Percentiles rank a stretch among this genome's conserved stretches.
Evolutionary conservation across 2,113 vertebrate species (phyloP).

Genomic region (Labrus mixtus): DNA sequence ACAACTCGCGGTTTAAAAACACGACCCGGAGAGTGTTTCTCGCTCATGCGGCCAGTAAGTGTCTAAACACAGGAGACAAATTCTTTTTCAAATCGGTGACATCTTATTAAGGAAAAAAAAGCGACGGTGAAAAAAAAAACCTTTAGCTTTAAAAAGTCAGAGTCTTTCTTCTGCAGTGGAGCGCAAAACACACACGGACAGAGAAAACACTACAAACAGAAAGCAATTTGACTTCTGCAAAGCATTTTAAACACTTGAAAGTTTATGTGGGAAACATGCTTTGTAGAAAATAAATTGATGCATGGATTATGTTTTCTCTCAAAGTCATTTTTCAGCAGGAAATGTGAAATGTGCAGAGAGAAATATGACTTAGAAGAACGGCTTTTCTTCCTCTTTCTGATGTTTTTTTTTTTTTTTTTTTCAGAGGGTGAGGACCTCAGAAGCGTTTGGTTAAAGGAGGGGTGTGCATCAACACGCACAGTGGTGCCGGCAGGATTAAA

Average conservation of each 20-base stretch:
- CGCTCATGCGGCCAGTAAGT: neutral
- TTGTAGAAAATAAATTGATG: neutral
- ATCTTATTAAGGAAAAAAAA: constrained; percentile 16
- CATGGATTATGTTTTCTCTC: neutral
- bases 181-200: neutral
- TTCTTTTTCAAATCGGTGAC: neutral
- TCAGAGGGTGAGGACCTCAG: too few relatives aligned
- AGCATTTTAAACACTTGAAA: neutral
- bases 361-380: too few relatives aligned
- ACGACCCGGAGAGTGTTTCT: constrained; percentile 13
- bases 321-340: neutral
- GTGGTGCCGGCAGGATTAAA: too few relatives aligned
- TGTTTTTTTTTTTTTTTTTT: too few relatives aligned
- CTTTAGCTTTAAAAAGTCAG: too few relatives aligned
- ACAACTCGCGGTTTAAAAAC: constrained; percentile 32
- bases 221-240: neutral
- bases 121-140: neutral
- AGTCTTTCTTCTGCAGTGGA: neutral
- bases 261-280: neutral
- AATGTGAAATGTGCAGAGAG: neutral
- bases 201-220: neutral
- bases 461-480: too few relatives aligned
- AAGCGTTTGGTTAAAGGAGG: too few relatives aligned
- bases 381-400: too few relatives aligned
- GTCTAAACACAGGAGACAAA: constrained; percentile 11